phyloP scores from a whole-genome alignment of 92 coral and sea anemone species.

The Parazoanthus swiftii region DNA sequence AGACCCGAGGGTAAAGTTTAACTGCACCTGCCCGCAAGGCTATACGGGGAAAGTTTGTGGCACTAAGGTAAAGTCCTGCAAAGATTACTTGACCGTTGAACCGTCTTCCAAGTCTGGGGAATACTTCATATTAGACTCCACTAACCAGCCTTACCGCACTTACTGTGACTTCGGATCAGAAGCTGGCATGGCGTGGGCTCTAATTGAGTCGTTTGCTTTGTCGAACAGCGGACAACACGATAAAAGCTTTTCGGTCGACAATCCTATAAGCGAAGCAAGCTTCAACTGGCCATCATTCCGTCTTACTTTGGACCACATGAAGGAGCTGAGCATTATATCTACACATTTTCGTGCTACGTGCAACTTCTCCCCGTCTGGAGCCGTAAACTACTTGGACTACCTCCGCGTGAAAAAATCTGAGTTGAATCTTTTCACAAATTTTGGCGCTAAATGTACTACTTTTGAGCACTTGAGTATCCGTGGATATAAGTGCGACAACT shows the following conservation, averaged over 20 bases:
- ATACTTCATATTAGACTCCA: conserved; percentile 34
- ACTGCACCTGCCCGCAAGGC: conserved; percentile 49
- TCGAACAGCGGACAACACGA: conserved; percentile 14
- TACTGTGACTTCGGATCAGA: conserved; percentile 56
- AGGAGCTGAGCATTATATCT: conserved; percentile 34
- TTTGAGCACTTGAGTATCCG: not conserved
- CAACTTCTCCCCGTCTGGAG: not conserved
- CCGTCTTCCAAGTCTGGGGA: conserved; percentile 37
- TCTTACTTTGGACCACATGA: conserved; percentile 28
- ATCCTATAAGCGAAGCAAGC: conserved; percentile 32
- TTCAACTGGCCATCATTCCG: conserved; percentile 56
- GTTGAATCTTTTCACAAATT: not conserved
- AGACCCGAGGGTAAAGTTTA: conserved; percentile 46
- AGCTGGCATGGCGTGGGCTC: conserved; percentile 51
- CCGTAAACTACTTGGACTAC: not conserved
- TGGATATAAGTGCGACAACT: not conserved
- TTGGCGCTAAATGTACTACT: not conserved
- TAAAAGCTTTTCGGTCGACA: conserved; percentile 41
- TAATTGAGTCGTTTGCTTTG: conserved; percentile 58
- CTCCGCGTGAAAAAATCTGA: not conserved
- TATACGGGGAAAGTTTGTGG: conserved; percentile 52
- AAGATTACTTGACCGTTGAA: conserved; percentile 14
- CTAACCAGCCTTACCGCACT: conserved; percentile 25
- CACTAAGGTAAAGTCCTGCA: conserved; percentile 33
- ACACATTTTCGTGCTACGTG: conserved; percentile 62